Base-by-base conservation (phyloP, 2,888 invertebrate species). In the Kryphioiulus occultus region DNA sequence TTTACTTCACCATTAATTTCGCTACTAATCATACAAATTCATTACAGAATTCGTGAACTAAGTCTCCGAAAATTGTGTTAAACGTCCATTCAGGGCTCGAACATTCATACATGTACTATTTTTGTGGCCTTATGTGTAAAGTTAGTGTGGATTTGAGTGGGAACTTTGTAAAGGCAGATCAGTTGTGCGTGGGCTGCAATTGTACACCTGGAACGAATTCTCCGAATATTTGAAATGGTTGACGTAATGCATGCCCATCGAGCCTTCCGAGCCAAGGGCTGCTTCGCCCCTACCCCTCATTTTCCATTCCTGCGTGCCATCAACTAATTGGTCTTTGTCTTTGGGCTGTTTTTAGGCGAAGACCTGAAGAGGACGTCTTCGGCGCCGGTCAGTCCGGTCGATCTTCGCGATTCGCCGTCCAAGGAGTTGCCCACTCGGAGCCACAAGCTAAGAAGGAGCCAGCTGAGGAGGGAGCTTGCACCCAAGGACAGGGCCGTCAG, bases 331-430 rank as follows among this genome's bases (percentile, higher is more conserved):
- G n/a, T 9, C 19, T 84, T 84, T 84, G 10, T 22, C 22, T 35
- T 42, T 84, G 19, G 84, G 35, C n/a, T 35, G 32, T 5, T 84
- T 84, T 30, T 32, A 84, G 84, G 84, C 42, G 84, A 84, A 84
- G 84, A 84, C 86, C 42, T 30, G 86, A 53, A 85, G 86, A 85
- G 44, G 47, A 85, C 42, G 26, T 85, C 86, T 30, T 85, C 86
- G 44, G 42, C 86, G 42, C 86, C 86, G 32, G 44, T 30, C 30
- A 42, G 44, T 85, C 53, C 86, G 26, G 86, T 85, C 44, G 86
- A 85, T 17, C 44, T 85, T 19, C 39, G 86, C 2, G 86, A 85
- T 42, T 85, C 86, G 39, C 86, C 86, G 35, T 85, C 86, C 86
- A 85, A 85, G 86, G 86, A 85, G 17, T 47, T 85, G 44, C 44